Conservation (phyloP, 2,797 vertebrate genomes). For the Aotus griseimembra region DNA sequence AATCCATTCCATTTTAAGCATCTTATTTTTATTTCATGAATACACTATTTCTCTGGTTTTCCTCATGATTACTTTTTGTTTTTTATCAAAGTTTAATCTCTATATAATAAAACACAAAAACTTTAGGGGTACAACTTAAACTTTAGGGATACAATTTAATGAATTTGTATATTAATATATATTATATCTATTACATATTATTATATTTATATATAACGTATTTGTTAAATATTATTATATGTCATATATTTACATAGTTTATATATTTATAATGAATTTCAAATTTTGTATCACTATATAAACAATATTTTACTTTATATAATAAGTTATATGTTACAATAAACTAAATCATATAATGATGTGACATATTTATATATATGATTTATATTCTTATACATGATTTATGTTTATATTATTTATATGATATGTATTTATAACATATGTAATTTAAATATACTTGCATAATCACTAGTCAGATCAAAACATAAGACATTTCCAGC, state of each 20-base stretch:
- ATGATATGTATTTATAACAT: not conserved
- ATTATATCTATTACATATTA: not conserved
- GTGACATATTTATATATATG: not conserved
- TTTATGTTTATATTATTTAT: not conserved
- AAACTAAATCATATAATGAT: not conserved
- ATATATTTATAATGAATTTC: not conserved
- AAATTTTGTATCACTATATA: not conserved
- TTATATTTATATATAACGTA: not conserved
- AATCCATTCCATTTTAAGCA: not conserved
- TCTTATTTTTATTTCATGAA: not conserved
- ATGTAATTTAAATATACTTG: not conserved
- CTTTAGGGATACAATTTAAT: not conserved
- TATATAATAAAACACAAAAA: not conserved
- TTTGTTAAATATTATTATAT: not conserved
- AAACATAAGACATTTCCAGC: not conserved
- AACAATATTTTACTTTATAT: not conserved
- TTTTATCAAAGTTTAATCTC: not conserved
- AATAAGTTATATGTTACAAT: not conserved
- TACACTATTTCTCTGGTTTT: not conserved
- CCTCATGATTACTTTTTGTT: not conserved
- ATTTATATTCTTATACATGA: not conserved
- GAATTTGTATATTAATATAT: not conserved
- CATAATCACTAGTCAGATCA: not conserved
- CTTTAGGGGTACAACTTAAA: not conserved
- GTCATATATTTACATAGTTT: not conserved